A percentile compares a stretch with the other conserved stretches of the same genome.
Conservation (phyloP, 2,797 vertebrate genomes). For the Pygocentrus nattereri region DNA sequence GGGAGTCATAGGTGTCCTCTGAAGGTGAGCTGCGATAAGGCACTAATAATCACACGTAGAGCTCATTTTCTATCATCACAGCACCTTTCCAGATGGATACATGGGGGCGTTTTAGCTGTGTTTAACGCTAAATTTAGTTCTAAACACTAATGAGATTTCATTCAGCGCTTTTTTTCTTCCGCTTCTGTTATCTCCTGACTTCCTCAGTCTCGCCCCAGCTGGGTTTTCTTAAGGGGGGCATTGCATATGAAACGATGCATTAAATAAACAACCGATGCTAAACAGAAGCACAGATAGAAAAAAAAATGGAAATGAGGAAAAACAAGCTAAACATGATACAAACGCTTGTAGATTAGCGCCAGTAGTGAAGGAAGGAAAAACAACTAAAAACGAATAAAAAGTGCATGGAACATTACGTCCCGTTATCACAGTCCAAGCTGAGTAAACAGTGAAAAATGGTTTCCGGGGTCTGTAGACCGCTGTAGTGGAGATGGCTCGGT, state of each 20-base stretch:
- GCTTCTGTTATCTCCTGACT: conserved; percentile 1
- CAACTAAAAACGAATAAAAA: conserved; percentile 52
- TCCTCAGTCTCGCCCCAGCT: conserved; percentile 2
- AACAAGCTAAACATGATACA: background rate
- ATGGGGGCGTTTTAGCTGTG: conserved; percentile 24
- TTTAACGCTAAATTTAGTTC: conserved; percentile 37
- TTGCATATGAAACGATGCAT: conserved; percentile 27
- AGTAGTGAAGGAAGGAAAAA: conserved; percentile 2
- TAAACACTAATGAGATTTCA: conserved; percentile 39
- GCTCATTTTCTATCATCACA: conserved; percentile 41
- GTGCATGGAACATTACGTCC: conserved; percentile 4
- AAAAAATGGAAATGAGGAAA: conserved; percentile 22
- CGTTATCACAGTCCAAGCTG: conserved; percentile 57
- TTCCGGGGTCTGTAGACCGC: background rate
- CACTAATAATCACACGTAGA: conserved; percentile 43
- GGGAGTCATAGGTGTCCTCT: conserved; percentile 20
- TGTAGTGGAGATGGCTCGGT: background rate
- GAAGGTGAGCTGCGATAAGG: conserved; percentile 42
- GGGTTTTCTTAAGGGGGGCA: background rate
- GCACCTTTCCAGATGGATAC: conserved; percentile 28
- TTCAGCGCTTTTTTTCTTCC: conserved; percentile 15
- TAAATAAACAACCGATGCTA: conserved; percentile 38
- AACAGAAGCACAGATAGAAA: conserved; percentile 25
- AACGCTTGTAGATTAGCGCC: conserved; percentile 5
- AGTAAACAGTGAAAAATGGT: conserved; percentile 18